Evolutionary conservation across 2,888 invertebrate genomes (phyloP), one percentile per base, ranked within the genome.

Genomic region (Stenoptilia bipunctidactyla): DNA sequence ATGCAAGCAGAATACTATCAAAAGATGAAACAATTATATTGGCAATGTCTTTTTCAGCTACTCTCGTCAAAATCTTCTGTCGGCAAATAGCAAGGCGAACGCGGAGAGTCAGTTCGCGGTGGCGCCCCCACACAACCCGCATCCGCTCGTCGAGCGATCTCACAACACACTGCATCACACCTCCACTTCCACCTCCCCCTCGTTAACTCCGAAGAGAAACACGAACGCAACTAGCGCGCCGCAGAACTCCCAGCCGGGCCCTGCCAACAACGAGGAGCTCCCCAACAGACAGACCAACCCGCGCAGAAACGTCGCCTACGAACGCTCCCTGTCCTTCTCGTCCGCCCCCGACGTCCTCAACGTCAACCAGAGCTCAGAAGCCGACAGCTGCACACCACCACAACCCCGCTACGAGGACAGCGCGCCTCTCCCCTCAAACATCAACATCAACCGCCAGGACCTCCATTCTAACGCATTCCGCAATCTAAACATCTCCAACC

Each of bases 41-140:
- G 10, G 3, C 4, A 30, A 30, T 30, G 30, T 30, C 12, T 30
- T 4, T 30, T 87, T 41, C 85, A 94, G 94, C 67, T 94, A 95
- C 70, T 94, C 95, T 27, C 89, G 94, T 39, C 95, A 95, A 82
- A 95, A 95, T 72, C 87, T 94, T 43, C 86, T 95, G 36, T 93
- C 92, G 33, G 89, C 89, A 40, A 87, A 75, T 58, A 87, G 87
- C 60, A 93, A 93, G 73, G 90, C 90, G 56, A 91, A 90, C 58
- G 91, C 91, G 52, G 88, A 86, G 41, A 68, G 72, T 1, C 73
- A 84, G 6, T 20, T 20, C 8, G 20, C 20, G 3, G 20, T 20
- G 8, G 20, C 20, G 20, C 58, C 60, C 15, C 53, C 68, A 13
- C 70, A 66, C 52, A 61, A 61, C 46, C 73, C 85, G 27, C 73